Percentiles rank a stretch among this genome's conserved stretches.
Conservation (phyloP, 2,797 vertebrate species). For the Parauchenoglanis ngamensis region DNA sequence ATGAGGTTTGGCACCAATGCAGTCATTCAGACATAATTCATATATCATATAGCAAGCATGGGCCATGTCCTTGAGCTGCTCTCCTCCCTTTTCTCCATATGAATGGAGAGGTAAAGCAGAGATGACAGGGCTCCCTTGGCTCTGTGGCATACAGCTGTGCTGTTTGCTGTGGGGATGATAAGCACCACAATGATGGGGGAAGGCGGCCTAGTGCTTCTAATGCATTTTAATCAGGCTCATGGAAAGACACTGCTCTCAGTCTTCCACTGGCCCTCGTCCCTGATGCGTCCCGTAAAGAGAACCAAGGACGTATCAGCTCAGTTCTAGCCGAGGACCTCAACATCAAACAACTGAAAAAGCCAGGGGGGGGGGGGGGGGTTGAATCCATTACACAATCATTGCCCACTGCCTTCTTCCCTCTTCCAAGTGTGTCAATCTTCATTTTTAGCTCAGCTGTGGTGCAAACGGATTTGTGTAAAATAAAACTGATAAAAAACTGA, state of each 20-base stretch:
- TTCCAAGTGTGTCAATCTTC: slow-evolving; percentile 45
- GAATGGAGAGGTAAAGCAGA: slow-evolving; percentile 49
- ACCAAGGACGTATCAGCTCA: slow-evolving; percentile 45
- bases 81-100: slow-evolving; percentile 38
- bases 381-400: not conserved
- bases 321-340: slow-evolving; percentile 26
- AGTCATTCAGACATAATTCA: slow-evolving; percentile 37
- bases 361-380: too few species aligned
- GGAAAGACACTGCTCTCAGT: slow-evolving; percentile 62
- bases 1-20: slow-evolving; percentile 17
- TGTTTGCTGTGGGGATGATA: slow-evolving; percentile 70
- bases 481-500: not conserved
- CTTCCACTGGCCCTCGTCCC: slow-evolving; percentile 42
- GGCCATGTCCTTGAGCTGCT: slow-evolving; percentile 51
- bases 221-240: slow-evolving; percentile 73
- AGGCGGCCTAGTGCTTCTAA: slow-evolving; percentile 62
- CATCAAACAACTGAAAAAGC: slow-evolving; percentile 6
- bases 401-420: slow-evolving; percentile 28
- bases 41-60: slow-evolving; percentile 27
- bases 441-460: slow-evolving; percentile 56
- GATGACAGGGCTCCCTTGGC: slow-evolving; percentile 49
- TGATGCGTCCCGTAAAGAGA: slow-evolving; percentile 46
- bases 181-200: slow-evolving; percentile 66
- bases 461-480: not conserved
- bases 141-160: slow-evolving; percentile 64